phyloP scores from a whole-genome alignment of 2,888 invertebrate genomes.

The Halictus ligatus region DNA sequence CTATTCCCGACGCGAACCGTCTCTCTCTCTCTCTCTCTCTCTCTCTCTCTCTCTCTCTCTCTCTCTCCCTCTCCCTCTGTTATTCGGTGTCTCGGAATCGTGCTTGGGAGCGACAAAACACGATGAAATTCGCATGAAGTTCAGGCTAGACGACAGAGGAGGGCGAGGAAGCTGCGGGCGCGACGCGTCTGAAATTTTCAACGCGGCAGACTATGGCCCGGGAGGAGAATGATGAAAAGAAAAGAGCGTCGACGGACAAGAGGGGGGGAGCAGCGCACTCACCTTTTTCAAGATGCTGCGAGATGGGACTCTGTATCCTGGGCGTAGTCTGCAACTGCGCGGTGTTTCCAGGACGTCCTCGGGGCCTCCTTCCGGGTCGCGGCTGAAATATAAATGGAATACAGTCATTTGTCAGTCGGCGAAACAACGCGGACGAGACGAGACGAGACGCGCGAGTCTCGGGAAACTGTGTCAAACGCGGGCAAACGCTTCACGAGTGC shows the following conservation, averaged over 20 bases:
- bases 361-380: constrained; percentile 80
- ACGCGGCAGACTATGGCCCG: neutral
- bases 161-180: neutral
- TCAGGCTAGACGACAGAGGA: neutral
- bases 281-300: constrained; percentile 83
- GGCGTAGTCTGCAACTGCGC: constrained; percentile 78
- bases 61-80: neutral
- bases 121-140: constrained; percentile 5
- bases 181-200: neutral
- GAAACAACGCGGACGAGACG: neutral
- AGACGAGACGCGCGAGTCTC: neutral
- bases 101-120: neutral
- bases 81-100: neutral
- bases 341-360: constrained; percentile 81
- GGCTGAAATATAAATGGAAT: constrained; percentile 75
- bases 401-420: neutral
- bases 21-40: neutral
- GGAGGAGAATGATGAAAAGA: neutral
- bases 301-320: constrained; percentile 79
- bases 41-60: neutral
- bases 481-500: neutral
- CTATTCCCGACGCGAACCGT: neutral
- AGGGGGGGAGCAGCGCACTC: constrained; percentile 46
- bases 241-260: neutral
- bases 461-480: constrained; percentile 6